Conservation (phyloP, 1,140 invertebrate genomes). For the Ruditapes philippinarum region DNA sequence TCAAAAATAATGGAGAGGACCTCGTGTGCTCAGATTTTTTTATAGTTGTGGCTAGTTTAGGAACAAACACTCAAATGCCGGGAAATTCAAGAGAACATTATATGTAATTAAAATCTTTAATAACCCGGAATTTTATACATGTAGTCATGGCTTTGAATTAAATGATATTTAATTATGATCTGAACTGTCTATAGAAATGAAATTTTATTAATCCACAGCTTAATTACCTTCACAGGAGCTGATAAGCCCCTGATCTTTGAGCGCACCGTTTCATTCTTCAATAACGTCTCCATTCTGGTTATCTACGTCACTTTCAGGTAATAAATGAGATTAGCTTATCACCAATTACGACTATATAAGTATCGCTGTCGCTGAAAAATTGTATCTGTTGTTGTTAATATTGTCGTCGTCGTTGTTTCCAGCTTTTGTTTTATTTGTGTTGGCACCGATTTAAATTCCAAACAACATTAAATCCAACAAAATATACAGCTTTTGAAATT, state of each 20-base stretch:
- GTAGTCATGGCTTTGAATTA: too few relatives aligned
- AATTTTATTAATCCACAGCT: too few relatives aligned
- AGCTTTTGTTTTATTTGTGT: neutral
- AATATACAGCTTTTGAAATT: neutral
- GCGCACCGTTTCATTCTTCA: slow-evolving; percentile 61
- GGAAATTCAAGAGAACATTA: too few relatives aligned
- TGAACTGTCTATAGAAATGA: too few relatives aligned
- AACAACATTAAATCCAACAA: neutral
- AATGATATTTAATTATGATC: too few relatives aligned
- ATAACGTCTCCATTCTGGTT: slow-evolving; percentile 50
- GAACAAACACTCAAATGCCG: too few relatives aligned
- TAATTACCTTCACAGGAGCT: slow-evolving; percentile 49
- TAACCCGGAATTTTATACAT: too few relatives aligned
- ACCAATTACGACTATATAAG: too few relatives aligned
- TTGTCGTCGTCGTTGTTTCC: neutral
- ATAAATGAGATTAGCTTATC: neutral
- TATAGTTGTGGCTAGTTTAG: too few relatives aligned
- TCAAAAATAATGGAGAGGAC: too few relatives aligned
- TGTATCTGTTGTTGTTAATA: neutral
- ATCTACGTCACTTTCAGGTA: neutral
- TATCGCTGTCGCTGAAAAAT: neutral
- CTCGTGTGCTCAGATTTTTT: too few relatives aligned
- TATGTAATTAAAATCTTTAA: too few relatives aligned
- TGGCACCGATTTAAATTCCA: neutral
- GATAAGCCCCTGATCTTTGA: slow-evolving; percentile 59